These are phyloP conservation scores for Glaucopsyche alexis DNA, from an alignment of 2,888 invertebrate genomes.

Conservation along the genomic window DNA sequence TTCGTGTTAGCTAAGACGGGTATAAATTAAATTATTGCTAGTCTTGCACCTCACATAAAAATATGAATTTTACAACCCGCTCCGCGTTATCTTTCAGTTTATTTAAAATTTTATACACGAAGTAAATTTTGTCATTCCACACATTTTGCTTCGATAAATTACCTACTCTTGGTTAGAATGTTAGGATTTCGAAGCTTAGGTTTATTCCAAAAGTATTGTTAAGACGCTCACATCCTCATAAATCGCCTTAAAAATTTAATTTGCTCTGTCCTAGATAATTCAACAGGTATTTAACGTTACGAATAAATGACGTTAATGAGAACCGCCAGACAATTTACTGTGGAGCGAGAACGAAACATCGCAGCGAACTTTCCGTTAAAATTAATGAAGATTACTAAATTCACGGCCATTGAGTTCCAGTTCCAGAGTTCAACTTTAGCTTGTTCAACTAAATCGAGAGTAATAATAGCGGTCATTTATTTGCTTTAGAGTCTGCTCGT, in stretches of 20 bases:
- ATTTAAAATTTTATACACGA: slow-evolving; percentile 10
- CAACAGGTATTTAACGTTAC: slow-evolving; percentile 22
- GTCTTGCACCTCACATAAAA: not conserved
- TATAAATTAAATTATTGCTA: not conserved
- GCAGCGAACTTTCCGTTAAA: slow-evolving; percentile 69
- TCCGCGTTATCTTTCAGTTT: not conserved
- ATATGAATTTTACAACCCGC: slow-evolving; percentile 1
- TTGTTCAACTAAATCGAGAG: slow-evolving; percentile 79
- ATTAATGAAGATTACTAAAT: slow-evolving; percentile 79
- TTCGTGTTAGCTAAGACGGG: not conserved
- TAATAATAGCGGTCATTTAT: slow-evolving; percentile 78
- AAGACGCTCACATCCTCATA: not conserved
- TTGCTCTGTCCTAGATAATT: slow-evolving; percentile 11
- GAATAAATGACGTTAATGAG: slow-evolving; percentile 19
- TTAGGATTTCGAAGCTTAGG: too few relatives aligned
- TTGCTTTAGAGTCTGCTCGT: slow-evolving; percentile 64
- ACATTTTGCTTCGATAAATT: slow-evolving; percentile 1
- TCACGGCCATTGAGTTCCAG: slow-evolving; percentile 76
- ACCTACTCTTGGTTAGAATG: not conserved
- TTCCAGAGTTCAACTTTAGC: slow-evolving; percentile 74
- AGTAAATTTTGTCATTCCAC: not conserved
- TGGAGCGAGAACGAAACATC: slow-evolving; percentile 55
- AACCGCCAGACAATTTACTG: slow-evolving; percentile 27
- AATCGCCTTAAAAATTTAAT: slow-evolving; percentile 17
- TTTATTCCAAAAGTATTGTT: not conserved